These are phyloP conservation scores for Vanessa atalanta DNA, from an alignment of 1,140 invertebrate species.

Conservation along the genomic window DNA sequence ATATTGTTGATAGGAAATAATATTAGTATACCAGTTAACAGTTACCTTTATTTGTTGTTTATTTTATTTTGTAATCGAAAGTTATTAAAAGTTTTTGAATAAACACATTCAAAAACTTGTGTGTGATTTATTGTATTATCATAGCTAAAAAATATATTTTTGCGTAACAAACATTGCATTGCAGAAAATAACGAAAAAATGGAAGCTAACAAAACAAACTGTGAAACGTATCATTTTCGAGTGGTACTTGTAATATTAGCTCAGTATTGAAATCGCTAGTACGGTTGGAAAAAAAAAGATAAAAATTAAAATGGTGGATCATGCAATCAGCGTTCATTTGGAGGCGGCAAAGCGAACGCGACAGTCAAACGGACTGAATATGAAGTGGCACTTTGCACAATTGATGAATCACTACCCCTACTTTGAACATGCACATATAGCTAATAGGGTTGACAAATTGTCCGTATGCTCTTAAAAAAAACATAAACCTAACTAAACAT, in stretches of 20 bases:
- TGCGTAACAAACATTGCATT: not conserved
- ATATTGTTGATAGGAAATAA: too few relatives aligned
- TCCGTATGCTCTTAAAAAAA: not conserved
- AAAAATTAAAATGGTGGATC: constrained; percentile 57
- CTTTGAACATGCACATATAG: constrained; percentile 41
- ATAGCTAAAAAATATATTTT: too few relatives aligned
- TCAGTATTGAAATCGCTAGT: constrained; percentile 40
- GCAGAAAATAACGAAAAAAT: not conserved
- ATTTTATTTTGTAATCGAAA: too few relatives aligned
- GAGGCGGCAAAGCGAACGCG: constrained; percentile 64
- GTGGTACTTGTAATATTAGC: constrained; percentile 46
- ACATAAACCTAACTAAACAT: not conserved
- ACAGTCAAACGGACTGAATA: constrained; percentile 71
- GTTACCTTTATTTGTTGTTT: too few relatives aligned
- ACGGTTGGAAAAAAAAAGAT: constrained; percentile 41
- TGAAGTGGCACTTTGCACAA: constrained; percentile 77
- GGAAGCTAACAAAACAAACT: constrained; percentile 25
- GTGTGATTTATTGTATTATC: too few relatives aligned
- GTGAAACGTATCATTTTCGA: constrained; percentile 28
- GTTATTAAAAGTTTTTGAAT: too few relatives aligned
- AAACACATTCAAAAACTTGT: too few relatives aligned
- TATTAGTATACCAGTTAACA: too few relatives aligned
- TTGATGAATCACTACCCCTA: constrained; percentile 76
- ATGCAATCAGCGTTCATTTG: constrained; percentile 68
- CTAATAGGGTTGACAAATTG: constrained; percentile 34